Conservation (phyloP, 2,113 vertebrate genomes). For the Onychostruthus taczanowskii region DNA sequence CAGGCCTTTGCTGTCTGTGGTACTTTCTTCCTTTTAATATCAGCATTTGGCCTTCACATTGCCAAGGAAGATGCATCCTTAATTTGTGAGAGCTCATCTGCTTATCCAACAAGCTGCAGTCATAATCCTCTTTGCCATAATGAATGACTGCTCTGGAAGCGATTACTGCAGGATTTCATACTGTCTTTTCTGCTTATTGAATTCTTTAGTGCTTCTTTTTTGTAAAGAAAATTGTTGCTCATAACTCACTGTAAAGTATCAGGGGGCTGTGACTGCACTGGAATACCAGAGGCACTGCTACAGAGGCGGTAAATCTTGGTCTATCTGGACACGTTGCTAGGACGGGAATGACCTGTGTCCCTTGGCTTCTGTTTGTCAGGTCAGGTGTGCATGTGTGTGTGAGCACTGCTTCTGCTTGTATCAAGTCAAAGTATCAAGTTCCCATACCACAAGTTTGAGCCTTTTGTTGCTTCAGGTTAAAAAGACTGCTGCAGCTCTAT, state of each 20-base stretch:
- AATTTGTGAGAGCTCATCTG: constrained; percentile 48
- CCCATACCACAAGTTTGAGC: not conserved
- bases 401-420: not conserved
- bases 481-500: not conserved
- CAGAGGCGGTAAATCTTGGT: not conserved
- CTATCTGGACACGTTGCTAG: not conserved
- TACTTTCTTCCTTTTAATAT: not conserved
- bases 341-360: not conserved
- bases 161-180: constrained; percentile 43
- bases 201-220: not conserved
- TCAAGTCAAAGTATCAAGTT: not conserved
- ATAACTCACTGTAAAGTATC: not conserved
- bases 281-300: not conserved
- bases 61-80: constrained; percentile 9
- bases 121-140: constrained; percentile 38
- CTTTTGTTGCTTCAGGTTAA: not conserved
- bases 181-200: constrained; percentile 1
- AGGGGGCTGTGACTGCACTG: not conserved
- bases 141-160: constrained; percentile 39
- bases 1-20: not conserved
- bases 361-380: not conserved
- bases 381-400: not conserved
- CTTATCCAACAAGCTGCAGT: constrained; percentile 31
- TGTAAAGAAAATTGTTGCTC: not conserved
- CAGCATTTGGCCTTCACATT: not conserved